These are phyloP conservation scores for Pimpla rufipes DNA, from an alignment of 2,888 invertebrate genomes.

Conservation along the genomic window DNA sequence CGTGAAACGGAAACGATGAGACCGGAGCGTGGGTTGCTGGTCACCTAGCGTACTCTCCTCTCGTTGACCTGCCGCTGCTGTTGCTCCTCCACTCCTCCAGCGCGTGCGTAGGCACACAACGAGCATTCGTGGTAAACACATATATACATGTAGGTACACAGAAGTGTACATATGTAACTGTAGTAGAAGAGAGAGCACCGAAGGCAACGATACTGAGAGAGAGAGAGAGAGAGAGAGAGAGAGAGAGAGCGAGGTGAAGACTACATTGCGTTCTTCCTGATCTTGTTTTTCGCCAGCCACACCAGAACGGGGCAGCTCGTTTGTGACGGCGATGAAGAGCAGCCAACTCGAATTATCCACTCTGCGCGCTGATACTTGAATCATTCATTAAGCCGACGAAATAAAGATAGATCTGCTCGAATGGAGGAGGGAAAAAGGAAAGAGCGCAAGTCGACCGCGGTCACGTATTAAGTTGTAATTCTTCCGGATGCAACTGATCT, in stretches of 20 bases:
- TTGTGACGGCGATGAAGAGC: constrained; percentile 27
- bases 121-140: constrained; percentile 21
- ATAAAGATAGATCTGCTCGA: neutral
- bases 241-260: too few species aligned
- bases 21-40: constrained; percentile 25
- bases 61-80: constrained; percentile 30
- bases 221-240: too few species aligned
- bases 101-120: constrained; percentile 41
- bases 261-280: neutral
- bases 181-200: constrained; percentile 9
- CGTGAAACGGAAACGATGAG: constrained; percentile 56
- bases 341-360: constrained; percentile 54
- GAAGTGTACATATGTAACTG: neutral
- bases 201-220: constrained; percentile 4
- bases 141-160: constrained; percentile 4
- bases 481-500: constrained; percentile 73
- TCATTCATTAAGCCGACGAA: constrained; percentile 58
- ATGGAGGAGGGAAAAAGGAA: neutral
- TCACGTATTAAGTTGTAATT: constrained; percentile 70
- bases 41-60: constrained; percentile 17
- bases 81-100: neutral
- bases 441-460: constrained; percentile 31
- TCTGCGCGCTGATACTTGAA: constrained; percentile 60
- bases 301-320: constrained; percentile 5
- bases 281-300: constrained; percentile 6